Percentiles rank a stretch among this genome's conserved stretches.
Conservation (phyloP, 2,113 vertebrate genomes). For the Sinocyclocheilus grahami region DNA sequence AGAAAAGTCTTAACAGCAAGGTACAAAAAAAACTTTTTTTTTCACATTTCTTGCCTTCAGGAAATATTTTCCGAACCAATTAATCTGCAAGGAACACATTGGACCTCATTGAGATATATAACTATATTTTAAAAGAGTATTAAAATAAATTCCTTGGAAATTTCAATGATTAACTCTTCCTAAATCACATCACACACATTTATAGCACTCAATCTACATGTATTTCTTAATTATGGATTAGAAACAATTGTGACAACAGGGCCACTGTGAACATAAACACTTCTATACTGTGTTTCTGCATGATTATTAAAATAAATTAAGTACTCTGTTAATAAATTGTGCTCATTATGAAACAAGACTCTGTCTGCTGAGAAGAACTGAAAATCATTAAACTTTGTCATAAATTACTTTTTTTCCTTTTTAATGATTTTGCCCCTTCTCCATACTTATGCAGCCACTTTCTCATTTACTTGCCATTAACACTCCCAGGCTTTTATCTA, state of each 20-base stretch:
- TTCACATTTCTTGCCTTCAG: not conserved
- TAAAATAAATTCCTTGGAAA: slow-evolving; percentile 5
- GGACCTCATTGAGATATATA: not conserved
- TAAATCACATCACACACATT: not conserved
- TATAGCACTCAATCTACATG: not conserved
- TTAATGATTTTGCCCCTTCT: not conserved
- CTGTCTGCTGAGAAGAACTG: not conserved
- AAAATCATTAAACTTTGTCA: not conserved
- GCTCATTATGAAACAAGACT: not conserved
- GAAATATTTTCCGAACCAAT: not conserved
- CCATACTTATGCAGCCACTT: not conserved
- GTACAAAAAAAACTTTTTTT: too few species aligned
- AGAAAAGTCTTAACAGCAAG: too few species aligned
- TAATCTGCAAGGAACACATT: not conserved
- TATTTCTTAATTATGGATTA: not conserved
- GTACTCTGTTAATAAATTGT: not conserved
- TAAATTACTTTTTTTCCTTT: not conserved
- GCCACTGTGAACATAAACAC: not conserved
- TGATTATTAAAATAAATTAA: not conserved
- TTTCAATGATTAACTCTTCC: not conserved
- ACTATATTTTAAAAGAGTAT: not conserved
- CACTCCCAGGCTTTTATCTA: not conserved
- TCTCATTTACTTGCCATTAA: not conserved
- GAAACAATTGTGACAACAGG: not conserved
- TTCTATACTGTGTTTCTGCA: not conserved